Conservation (phyloP, 2,888 invertebrate genomes). For the Lysandra bellargus region DNA sequence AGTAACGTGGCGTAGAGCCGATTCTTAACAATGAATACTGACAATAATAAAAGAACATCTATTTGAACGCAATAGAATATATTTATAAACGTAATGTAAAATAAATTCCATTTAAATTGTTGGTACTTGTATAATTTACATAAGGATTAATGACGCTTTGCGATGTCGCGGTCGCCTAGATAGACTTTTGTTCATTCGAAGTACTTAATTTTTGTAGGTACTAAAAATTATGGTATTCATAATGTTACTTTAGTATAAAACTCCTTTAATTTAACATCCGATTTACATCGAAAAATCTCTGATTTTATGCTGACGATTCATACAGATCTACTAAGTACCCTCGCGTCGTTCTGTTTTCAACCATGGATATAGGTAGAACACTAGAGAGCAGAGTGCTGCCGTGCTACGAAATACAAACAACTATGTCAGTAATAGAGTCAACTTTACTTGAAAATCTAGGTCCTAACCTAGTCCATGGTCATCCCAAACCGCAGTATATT, state of each 20-base stretch:
- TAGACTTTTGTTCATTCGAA: slow-evolving; percentile 29
- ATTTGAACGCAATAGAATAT: slow-evolving; percentile 54
- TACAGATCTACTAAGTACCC: background rate
- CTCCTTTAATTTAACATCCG: background rate
- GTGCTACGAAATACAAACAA: background rate
- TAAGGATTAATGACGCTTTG: slow-evolving; percentile 19
- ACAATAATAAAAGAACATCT: slow-evolving; percentile 74
- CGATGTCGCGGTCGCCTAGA: slow-evolving; percentile 25
- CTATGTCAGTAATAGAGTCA: background rate
- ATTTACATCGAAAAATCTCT: background rate
- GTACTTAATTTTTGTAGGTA: slow-evolving; percentile 38
- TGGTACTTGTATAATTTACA: slow-evolving; percentile 36
- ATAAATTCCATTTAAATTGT: slow-evolving; percentile 33
- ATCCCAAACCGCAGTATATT: slow-evolving; percentile 53
- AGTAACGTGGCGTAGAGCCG: slow-evolving; percentile 30
- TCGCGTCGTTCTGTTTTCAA: background rate
- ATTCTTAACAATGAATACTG: slow-evolving; percentile 56
- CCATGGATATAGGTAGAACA: background rate
- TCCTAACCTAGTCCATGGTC: background rate
- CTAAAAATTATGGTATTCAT: slow-evolving; percentile 17
- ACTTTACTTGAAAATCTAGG: background rate
- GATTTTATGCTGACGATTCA: background rate
- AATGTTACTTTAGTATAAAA: background rate
- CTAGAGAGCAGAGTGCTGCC: background rate
- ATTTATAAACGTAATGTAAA: slow-evolving; percentile 30